Base-by-base conservation (phyloP, 37 sponge, comb jelly and placozoan genomes). In the Chondrilla cf. caribensis region DNA sequence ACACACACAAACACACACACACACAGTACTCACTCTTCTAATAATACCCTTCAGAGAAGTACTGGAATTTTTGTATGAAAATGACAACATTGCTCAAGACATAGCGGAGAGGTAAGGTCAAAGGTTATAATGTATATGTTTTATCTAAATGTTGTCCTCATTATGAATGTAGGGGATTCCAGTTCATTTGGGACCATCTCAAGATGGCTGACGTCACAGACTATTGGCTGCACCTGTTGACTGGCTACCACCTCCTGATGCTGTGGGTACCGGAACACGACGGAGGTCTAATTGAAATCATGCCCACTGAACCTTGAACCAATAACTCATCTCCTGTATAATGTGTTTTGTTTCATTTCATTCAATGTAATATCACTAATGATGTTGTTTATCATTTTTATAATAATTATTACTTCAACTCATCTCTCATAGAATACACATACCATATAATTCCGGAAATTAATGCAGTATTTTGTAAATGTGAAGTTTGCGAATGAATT, bases 31-130 rank as follows among this genome's bases (percentile, higher is more conserved):
- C n/a, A n/a, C n/a, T n/a, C n/a, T n/a, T n/a, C n/a, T n/a, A n/a
- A n/a, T n/a, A n/a, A n/a, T n/a, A n/a, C n/a, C n/a, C 77, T 88
- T 19, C 40, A 94, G 94, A 38, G 96, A 93, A 22, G 18, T 95
- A 32, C 70, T 95, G 58, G 42, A 81, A 11, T 95, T 95, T 85
- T 77, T 68, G 19, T 54, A 35, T 29, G 91, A 90, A 2, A 84
- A 95, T 68, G 96, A 95, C 54, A 59, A 87, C 0, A 24, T 90
- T 58, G 89, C 86, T 26, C 40, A 87, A 22, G 78, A 60, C 0
- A 90, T 95, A 31, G 96, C 96, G n/a, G 76, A 72, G 38, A 92
- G 93, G 90, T 92, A 37, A 78, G 60, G 29, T 62, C n/a, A n/a
- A n/a, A n/a, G n/a, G n/a, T n/a, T n/a, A n/a, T n/a, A n/a, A 19